Base-by-base conservation (phyloP, 2,888 invertebrate genomes). In the Cloeon dipterum region DNA sequence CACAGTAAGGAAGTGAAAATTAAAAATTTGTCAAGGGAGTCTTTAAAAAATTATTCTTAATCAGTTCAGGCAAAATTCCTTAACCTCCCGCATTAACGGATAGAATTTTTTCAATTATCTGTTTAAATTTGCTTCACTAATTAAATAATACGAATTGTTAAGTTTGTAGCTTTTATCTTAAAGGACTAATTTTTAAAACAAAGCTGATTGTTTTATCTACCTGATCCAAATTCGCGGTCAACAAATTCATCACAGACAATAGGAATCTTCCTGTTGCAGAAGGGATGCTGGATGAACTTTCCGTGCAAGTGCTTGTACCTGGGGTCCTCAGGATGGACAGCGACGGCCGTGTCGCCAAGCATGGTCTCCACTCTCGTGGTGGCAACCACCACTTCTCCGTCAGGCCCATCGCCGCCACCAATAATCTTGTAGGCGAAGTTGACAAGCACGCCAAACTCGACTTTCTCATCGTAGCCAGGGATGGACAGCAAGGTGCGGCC, bases 351-450 rank as follows among this genome's bases (percentile, higher is more conserved):
- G 56, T 99, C 98, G 2, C 96, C 85, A 10, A 98, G 60, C 86
- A 99, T 94, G 1, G 98, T 99, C 63, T 99, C 98, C 19, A 94
- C 74, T 49, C 98, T 76, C 1, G 98, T 99, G 2, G 98, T 99
- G 1, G 96, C 91, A 19, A 99, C 94, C 38, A 86, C 63, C 26
- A 93, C 63, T 58, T 85, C 86, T n/a, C n/a, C n/a, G n/a, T n/a
- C n/a, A n/a, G n/a, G n/a, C 35, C 86, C 86, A 20, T 66, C 65
- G 13, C 45, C 46, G 40, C 54, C 54, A 32, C 68, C 68, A 42
- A 76, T 71, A 2, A 79, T 61, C 52, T 75, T 73, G 57, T 99
- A 99, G 1, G 89, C 88, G 60, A 99, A 98, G 26, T 74, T 71
- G 2, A 85, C 71, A 10, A 99, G 60, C 20, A 88, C 79, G 3